Percentiles rank a stretch among this genome's conserved stretches.
These are phyloP conservation scores for Sciurus niger DNA, from an alignment of 2,113 vertebrate species.

Conservation along the genomic window DNA sequence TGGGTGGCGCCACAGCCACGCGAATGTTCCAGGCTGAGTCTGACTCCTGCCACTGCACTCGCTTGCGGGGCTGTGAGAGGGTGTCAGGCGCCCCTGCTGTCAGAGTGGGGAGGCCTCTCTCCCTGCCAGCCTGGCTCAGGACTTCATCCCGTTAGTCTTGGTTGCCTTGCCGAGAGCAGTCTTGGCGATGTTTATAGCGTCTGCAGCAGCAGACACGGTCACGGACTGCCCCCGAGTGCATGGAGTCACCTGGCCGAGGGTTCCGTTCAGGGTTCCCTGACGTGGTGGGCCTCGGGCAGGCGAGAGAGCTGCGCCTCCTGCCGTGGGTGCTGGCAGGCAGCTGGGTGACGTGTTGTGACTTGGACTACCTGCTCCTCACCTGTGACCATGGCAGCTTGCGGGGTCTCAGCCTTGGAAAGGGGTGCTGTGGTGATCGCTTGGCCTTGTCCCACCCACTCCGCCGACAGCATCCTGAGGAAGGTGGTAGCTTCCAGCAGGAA, in stretches of 20 bases:
- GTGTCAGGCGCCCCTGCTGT: fast-evolving
- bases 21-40: fast-evolving
- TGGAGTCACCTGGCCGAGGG: neutral
- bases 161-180: neutral
- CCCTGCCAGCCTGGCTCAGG: too few relatives aligned
- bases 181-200: neutral
- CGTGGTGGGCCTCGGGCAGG: fast-evolving
- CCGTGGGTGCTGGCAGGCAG: neutral
- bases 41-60: too few relatives aligned
- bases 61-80: too few relatives aligned
- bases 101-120: neutral
- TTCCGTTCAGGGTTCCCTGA: neutral
- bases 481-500: fast-evolving
- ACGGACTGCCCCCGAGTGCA: fast-evolving
- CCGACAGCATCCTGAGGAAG: fast-evolving
- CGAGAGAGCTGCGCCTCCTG: neutral
- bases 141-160: too few relatives aligned
- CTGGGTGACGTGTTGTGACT: neutral
- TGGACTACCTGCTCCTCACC: fast-evolving
- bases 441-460: fast-evolving
- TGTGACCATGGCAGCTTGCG: neutral
- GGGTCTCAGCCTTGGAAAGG: neutral
- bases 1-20: conserved; percentile 57
- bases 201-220: neutral
- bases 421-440: neutral